phyloP scores from a whole-genome alignment of 2,797 vertebrate species.

The Argentina silus region DNA sequence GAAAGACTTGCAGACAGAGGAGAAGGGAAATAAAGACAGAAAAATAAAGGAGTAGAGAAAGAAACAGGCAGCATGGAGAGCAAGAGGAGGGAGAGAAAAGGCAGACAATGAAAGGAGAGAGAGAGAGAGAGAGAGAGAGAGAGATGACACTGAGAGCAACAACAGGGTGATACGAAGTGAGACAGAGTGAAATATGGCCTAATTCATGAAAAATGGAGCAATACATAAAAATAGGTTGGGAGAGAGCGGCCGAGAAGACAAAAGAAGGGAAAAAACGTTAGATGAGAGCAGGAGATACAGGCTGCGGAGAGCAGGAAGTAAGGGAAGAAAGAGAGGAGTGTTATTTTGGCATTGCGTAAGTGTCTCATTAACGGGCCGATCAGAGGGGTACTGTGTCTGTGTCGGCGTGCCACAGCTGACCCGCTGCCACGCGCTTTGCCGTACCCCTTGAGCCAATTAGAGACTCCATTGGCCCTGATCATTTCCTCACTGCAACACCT shows the following conservation, averaged over 20 bases:
- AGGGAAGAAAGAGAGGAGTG: conserved; percentile 12
- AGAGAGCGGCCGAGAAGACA: background rate
- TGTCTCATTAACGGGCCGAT: conserved; percentile 44
- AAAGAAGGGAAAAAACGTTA: background rate
- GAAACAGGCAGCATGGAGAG: background rate
- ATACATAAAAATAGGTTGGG: background rate
- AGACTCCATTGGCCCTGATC: conserved; percentile 28
- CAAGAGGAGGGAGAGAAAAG: conserved; percentile 4
- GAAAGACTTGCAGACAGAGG: background rate
- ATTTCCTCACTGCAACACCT: conserved; percentile 16
- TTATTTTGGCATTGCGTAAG: conserved; percentile 24
- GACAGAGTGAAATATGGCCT: background rate
- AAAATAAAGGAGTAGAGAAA: background rate
- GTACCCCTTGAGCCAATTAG: conserved; percentile 51
- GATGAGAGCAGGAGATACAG: background rate
- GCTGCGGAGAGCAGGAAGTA: background rate
- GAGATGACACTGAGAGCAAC: background rate
- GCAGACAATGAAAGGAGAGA: background rate
- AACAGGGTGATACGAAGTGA: background rate
- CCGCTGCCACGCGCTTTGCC: conserved; percentile 31
- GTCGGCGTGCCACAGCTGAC: conserved; percentile 46
- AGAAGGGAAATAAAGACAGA: background rate
- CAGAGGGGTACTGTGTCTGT: conserved; percentile 45
- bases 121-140: conserved; percentile 14
- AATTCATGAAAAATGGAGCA: background rate